Base-by-base conservation (phyloP, 1,140 invertebrate genomes). In the Venturia canescens region DNA sequence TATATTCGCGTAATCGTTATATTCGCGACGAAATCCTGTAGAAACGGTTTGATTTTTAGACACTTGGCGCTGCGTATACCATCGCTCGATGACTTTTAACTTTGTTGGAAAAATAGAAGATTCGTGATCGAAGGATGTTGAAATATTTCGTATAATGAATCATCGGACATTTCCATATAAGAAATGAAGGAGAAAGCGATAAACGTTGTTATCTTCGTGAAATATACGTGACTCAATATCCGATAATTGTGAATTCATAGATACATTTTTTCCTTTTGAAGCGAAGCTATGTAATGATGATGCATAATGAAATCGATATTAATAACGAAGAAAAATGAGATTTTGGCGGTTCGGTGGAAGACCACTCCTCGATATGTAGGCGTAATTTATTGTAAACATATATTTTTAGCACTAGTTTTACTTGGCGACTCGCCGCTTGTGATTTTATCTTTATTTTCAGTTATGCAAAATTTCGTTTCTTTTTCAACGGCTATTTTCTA, bases 381-480 rank as follows among this genome's bases (percentile, higher is more conserved):
- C 82, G 80, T 87, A 87, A 87, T 87, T 87, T 87, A 87, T 87
- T 87, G 60, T 83, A 84, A 83, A 83, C 81, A 38, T 84, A 84
- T 84, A 87, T 86, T 85, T 80, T 87, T 87, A 75, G 7, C 18
- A 84, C 79, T 86, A 86, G 79, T 44, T 29, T 81, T 78, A 57
- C 82, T 82, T 85, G 84, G 85, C 86, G 79, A 83, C 86, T 87
- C 86, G 84, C 83, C 83, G 86, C 83, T 87, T 87, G 86, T 87
- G 86, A 87, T 87, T 87, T 84, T 86, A 26, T 18, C 4, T 44
- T 11, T 44, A 44, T 44, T 44, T 44, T 44, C n/a, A n/a, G n/a
- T n/a, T n/a, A n/a, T n/a, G n/a, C n/a, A n/a, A n/a, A n/a, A n/a
- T 34, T 34, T 34, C 7, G 3, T 34, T 34, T 34, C 31, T 3